These are phyloP conservation scores for Otis tarda DNA, from an alignment of 2,113 vertebrate genomes.

Conservation along the genomic window DNA sequence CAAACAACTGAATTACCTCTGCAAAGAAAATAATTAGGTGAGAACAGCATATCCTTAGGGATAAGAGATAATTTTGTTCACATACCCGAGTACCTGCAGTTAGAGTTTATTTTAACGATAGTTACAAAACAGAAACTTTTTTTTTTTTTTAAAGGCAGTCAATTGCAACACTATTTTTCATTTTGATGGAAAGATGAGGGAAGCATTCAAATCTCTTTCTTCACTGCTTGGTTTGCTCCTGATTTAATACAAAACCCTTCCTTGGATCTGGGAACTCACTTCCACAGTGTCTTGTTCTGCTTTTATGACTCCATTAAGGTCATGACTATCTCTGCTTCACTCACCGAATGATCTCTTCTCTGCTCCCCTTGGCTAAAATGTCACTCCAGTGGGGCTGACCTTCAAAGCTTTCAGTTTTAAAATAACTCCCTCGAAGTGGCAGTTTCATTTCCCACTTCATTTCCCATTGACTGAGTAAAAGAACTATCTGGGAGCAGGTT, in stretches of 20 bases:
- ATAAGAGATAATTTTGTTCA: not conserved
- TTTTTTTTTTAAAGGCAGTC: not conserved
- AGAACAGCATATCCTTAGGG: not conserved
- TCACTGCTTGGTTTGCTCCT: not conserved
- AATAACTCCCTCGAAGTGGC: slow-evolving; percentile 34
- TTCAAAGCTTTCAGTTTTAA: slow-evolving; percentile 57
- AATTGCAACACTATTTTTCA: not conserved
- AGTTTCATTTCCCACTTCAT: not conserved
- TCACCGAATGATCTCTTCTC: not conserved
- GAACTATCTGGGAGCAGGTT: not conserved
- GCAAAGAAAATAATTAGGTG: not conserved
- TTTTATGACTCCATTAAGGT: slow-evolving; percentile 38
- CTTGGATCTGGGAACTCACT: not conserved
- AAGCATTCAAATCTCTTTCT: not conserved
- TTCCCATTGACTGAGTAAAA: slow-evolving; percentile 11
- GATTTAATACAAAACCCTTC: not conserved
- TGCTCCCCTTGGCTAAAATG: slow-evolving; percentile 33
- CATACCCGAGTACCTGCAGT: not conserved
- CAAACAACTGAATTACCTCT: not conserved
- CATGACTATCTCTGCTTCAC: not conserved
- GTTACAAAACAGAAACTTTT: not conserved
- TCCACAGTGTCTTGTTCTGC: not conserved
- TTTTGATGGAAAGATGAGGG: not conserved
- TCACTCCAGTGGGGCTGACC: slow-evolving; percentile 23
- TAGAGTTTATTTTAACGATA: not conserved